Evolutionary conservation across 2,797 vertebrate species (phyloP).

Genomic region (Peromyscus eremicus): DNA sequence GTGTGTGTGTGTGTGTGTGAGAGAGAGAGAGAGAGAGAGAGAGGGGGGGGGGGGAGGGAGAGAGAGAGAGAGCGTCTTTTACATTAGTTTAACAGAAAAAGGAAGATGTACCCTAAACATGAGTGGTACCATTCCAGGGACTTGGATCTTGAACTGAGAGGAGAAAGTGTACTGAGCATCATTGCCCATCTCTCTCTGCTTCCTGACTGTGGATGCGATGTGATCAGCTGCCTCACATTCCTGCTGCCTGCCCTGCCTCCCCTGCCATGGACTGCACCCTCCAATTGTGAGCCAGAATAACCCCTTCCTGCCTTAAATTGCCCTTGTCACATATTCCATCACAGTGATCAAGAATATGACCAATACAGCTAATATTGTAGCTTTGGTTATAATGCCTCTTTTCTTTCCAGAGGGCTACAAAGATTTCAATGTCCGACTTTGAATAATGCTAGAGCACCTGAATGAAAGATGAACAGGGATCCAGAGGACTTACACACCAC

Average conservation of each 20-base stretch:
- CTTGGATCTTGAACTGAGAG: neutral
- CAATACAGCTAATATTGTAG: neutral
- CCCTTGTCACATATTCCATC: neutral
- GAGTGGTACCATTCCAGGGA: neutral
- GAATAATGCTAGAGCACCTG: conserved; percentile 37
- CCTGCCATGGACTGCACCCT: neutral
- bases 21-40: too few species aligned
- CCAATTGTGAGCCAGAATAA: neutral
- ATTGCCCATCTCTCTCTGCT: neutral
- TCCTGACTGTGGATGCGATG: neutral
- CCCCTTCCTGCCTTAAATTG: neutral
- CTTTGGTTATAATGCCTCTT: neutral
- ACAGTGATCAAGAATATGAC: too few species aligned
- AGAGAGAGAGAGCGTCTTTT: neutral
- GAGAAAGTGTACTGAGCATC: neutral
- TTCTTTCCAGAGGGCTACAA: neutral
- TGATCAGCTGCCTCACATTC: neutral
- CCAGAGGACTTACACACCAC: neutral
- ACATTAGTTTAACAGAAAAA: neutral
- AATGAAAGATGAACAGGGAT: neutral
- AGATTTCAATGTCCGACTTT: neutral
- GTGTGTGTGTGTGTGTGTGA: neutral
- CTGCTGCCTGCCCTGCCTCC: neutral
- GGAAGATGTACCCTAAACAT: neutral
- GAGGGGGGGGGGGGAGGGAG: neutral